Conservation (phyloP, 2,113 vertebrate genomes). For the Tenrec ecaudatus region DNA sequence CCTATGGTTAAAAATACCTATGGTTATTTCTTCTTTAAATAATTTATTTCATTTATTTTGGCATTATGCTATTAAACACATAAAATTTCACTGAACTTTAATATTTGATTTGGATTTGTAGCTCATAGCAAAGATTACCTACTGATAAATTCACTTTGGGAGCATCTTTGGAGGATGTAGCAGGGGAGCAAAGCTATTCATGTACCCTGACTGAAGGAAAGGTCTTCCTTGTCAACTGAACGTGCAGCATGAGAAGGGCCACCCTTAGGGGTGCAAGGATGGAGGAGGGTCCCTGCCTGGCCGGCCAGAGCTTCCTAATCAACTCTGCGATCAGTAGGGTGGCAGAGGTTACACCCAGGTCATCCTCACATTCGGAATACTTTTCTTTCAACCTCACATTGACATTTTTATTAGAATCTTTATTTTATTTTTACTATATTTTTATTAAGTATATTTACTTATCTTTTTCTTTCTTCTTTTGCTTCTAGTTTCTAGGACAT, state of each 20-base stretch:
- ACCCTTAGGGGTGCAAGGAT: too few species aligned
- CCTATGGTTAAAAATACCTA: not conserved
- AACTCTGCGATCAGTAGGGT: too few species aligned
- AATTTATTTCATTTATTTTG: not conserved
- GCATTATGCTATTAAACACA: not conserved
- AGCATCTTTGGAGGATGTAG: too few species aligned
- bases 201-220: too few species aligned
- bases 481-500: not conserved
- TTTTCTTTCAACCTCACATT: not conserved
- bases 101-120: not conserved
- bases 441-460: not conserved
- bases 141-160: too few species aligned
- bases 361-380: too few species aligned
- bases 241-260: too few species aligned
- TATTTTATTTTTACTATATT: not conserved
- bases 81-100: not conserved
- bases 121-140: not conserved
- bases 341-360: too few species aligned
- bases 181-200: too few species aligned
- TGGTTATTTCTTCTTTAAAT: not conserved
- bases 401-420: not conserved
- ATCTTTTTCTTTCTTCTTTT: not conserved
- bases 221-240: too few species aligned
- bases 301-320: too few species aligned
- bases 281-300: too few species aligned